Evolutionary conservation across 2,113 vertebrate species (phyloP).

Genomic region (Accipiter cooperii): DNA sequence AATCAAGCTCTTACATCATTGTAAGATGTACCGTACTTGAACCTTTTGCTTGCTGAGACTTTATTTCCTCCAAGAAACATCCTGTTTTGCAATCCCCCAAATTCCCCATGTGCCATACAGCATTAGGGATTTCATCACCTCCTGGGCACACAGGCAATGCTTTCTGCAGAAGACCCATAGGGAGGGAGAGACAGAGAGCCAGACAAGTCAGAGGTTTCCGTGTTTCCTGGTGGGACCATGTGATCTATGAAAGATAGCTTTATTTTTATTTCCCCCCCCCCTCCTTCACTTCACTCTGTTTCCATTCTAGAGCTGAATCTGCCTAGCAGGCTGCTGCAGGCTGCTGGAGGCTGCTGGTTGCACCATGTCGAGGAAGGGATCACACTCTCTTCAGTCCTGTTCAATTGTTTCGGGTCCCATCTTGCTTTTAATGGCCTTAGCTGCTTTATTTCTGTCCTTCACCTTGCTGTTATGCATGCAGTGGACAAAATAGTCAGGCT

Average conservation of each 20-base stretch:
- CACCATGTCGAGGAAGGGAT: neutral
- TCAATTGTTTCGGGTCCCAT: neutral
- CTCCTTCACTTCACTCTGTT: neutral
- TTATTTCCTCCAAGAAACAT: slow-evolving; percentile 61
- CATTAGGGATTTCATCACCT: slow-evolving; percentile 43
- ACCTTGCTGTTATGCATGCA: neutral
- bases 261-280: neutral
- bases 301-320: slow-evolving; percentile 7
- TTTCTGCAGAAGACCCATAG: slow-evolving; percentile 32
- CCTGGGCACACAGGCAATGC: neutral
- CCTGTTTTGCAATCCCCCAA: slow-evolving; percentile 62
- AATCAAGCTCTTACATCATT: slow-evolving; percentile 57
- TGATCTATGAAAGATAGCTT: slow-evolving; percentile 51
- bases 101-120: slow-evolving; percentile 37
- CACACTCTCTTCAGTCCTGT: neutral
- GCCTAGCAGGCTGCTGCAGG: neutral
- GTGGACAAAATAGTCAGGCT: neutral
- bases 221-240: slow-evolving; percentile 49
- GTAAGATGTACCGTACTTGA: slow-evolving; percentile 65
- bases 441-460: neutral
- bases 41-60: slow-evolving; percentile 50
- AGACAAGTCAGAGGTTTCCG: slow-evolving; percentile 43
- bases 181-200: slow-evolving; percentile 8
- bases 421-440: neutral
- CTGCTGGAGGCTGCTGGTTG: neutral